Conservation (phyloP, 2,888 invertebrate species). For the Volucella zonaria region DNA sequence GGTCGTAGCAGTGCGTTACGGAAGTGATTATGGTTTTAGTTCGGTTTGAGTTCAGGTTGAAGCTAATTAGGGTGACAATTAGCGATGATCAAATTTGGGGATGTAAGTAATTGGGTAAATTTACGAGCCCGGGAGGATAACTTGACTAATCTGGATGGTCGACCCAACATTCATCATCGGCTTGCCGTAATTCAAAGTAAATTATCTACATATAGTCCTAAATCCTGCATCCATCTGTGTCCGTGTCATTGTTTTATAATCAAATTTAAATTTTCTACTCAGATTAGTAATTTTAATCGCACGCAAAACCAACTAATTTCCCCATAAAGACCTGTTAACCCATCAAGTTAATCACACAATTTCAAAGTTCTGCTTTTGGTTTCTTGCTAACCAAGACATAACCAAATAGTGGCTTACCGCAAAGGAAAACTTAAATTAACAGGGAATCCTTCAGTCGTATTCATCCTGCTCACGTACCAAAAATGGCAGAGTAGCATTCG, state of each 20-base stretch:
- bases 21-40: conserved; percentile 68
- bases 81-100: conserved; percentile 65
- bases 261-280: neutral
- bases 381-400: neutral
- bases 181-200: too few relatives aligned
- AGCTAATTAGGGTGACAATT: conserved; percentile 67
- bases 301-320: too few relatives aligned
- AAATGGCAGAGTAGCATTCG: neutral
- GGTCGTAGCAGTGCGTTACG: conserved; percentile 38
- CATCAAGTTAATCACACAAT: conserved; percentile 62
- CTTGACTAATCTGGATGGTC: conserved; percentile 25
- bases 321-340: conserved; percentile 18
- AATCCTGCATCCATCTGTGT: too few relatives aligned
- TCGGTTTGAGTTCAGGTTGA: conserved; percentile 1
- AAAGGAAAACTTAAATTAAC: conserved; percentile 59
- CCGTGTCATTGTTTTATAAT: conserved; percentile 6
- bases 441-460: conserved; percentile 38
- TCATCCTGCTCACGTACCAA: conserved; percentile 14
- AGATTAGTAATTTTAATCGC: too few relatives aligned
- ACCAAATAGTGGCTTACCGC: conserved; percentile 59
- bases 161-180: too few relatives aligned
- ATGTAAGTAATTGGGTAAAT: conserved; percentile 68
- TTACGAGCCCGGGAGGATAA: conserved; percentile 49
- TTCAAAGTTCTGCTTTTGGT: conserved; percentile 23
- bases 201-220: too few relatives aligned